Evolutionary conservation across 2,113 vertebrate genomes (phyloP).

Genomic region (Orientallactaga bullata): DNA sequence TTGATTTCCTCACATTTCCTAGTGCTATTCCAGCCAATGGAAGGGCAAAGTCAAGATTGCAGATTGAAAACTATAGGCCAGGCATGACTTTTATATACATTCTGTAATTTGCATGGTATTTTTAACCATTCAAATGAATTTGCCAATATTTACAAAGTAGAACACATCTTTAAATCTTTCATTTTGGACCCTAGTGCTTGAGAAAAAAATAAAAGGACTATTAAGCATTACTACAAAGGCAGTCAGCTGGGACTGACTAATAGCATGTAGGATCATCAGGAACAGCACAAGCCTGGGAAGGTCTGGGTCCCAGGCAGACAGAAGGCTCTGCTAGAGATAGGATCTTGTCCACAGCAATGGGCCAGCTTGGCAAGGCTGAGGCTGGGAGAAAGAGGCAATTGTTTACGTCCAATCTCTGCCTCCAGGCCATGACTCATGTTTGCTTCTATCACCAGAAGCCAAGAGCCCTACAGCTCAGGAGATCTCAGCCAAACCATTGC

Average conservation of each 20-base stretch:
- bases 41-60: background rate
- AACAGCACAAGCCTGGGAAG: background rate
- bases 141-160: background rate
- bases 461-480: slow-evolving; percentile 63
- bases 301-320: background rate
- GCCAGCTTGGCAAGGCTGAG: background rate
- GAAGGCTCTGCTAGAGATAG: background rate
- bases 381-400: slow-evolving; percentile 44
- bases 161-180: slow-evolving; percentile 26
- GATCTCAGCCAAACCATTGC: slow-evolving; percentile 48
- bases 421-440: slow-evolving; percentile 58
- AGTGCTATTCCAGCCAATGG: background rate
- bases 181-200: background rate
- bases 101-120: background rate
- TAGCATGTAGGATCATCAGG: background rate
- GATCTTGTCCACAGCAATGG: background rate
- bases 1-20: background rate
- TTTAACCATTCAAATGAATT: background rate
- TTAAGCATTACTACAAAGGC: background rate
- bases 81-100: background rate
- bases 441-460: slow-evolving; percentile 62
- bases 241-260: background rate
- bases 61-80: background rate
- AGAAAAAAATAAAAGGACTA: background rate
- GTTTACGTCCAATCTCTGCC: slow-evolving; percentile 60